phyloP scores from a whole-genome alignment of 2,888 invertebrate species.

The Congeria kusceri region DNA sequence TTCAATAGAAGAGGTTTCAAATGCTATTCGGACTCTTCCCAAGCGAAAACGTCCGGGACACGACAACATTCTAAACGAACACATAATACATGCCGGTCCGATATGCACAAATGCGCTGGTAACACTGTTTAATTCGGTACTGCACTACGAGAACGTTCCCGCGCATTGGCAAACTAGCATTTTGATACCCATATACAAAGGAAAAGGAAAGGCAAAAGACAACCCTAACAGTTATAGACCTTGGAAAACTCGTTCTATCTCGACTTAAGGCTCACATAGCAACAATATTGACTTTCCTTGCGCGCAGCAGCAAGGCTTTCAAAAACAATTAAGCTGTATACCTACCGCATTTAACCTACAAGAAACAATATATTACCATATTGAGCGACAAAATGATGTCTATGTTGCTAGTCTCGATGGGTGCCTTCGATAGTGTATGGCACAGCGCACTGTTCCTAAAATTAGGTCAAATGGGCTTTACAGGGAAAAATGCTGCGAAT shows the following conservation, averaged over 20 bases:
- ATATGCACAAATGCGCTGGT: not conserved
- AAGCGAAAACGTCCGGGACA: slow-evolving; percentile 22
- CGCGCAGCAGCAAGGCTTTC: slow-evolving; percentile 40
- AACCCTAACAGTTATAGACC: slow-evolving; percentile 25
- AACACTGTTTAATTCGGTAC: slow-evolving; percentile 2
- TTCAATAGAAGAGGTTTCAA: slow-evolving; percentile 10
- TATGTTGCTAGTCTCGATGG: slow-evolving; percentile 15
- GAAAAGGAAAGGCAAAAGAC: slow-evolving; percentile 23
- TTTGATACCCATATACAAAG: slow-evolving; percentile 34
- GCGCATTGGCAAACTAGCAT: slow-evolving; percentile 24
- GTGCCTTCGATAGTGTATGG: slow-evolving; percentile 28
- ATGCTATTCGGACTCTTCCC: not conserved
- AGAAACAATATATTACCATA: slow-evolving; percentile 15
- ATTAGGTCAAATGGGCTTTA: slow-evolving; percentile 15
- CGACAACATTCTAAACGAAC: slow-evolving; percentile 19
- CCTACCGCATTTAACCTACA: slow-evolving; percentile 23
- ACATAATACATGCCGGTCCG: slow-evolving; percentile 25
- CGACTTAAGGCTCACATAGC: not conserved
- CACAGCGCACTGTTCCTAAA: slow-evolving; percentile 14
- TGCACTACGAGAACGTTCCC: slow-evolving; percentile 12
- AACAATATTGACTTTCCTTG: slow-evolving; percentile 24
- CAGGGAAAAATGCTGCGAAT: slow-evolving; percentile 12
- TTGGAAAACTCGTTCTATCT: slow-evolving; percentile 28
- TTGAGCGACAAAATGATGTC: slow-evolving; percentile 3
- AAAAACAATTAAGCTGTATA: slow-evolving; percentile 13